Percentiles rank a stretch among this genome's conserved stretches.
Evolutionary conservation across 2,113 vertebrate species (phyloP).

Genomic region (Hypanus sabinus): DNA sequence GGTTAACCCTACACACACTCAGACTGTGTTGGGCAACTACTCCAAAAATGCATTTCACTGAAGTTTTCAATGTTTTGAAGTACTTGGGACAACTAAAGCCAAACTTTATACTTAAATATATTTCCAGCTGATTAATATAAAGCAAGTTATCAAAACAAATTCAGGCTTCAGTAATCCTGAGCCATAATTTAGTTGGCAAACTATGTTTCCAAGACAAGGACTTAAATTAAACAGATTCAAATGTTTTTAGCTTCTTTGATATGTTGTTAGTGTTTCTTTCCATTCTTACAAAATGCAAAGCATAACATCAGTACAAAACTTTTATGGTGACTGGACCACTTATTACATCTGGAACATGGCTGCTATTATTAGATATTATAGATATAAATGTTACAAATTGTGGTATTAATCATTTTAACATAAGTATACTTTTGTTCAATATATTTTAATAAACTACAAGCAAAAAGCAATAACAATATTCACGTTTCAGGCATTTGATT

Average conservation of each 20-base stretch:
- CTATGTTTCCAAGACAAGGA: background rate
- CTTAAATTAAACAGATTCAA: background rate
- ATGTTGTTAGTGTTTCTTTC: background rate
- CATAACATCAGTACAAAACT: background rate
- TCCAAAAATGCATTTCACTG: too few species aligned
- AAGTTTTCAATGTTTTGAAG: too few species aligned
- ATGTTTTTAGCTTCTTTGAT: background rate
- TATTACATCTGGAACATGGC: background rate
- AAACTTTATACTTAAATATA: background rate
- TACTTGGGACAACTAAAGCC: too few species aligned
- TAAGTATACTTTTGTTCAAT: background rate
- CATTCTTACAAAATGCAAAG: background rate
- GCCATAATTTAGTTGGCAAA: background rate
- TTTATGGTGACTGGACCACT: background rate
- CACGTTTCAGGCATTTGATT: background rate
- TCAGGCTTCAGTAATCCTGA: too few species aligned
- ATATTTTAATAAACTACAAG: background rate
- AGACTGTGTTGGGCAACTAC: too few species aligned
- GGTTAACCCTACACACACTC: too few species aligned
- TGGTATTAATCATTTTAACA: background rate
- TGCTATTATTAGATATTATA: constrained; percentile 13
- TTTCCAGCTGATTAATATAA: background rate
- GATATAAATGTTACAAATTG: background rate
- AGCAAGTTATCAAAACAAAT: background rate
- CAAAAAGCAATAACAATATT: background rate